A percentile compares a stretch with the other conserved stretches of the same genome.
These are phyloP conservation scores for Drosophila tropicalis DNA, from an alignment of 1,140 invertebrate genomes.

Conservation along the genomic window DNA sequence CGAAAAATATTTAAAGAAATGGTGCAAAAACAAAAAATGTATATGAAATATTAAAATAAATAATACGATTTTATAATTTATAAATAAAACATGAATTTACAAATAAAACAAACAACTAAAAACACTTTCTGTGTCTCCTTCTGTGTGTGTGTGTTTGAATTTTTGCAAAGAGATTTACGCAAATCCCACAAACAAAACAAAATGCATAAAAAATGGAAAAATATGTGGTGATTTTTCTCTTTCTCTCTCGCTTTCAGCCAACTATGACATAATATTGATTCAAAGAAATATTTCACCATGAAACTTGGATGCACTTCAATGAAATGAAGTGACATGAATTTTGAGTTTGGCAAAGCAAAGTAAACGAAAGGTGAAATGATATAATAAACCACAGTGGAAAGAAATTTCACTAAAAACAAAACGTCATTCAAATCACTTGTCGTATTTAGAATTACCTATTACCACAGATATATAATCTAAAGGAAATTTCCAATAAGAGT, in stretches of 20 bases:
- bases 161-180: constrained; percentile 13
- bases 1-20: constrained; percentile 42
- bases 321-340: not conserved
- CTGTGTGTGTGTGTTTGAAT: not conserved
- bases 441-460: too few species aligned
- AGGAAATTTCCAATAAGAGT: too few species aligned
- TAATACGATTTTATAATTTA: constrained; percentile 73
- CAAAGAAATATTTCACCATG: not conserved
- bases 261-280: constrained; percentile 9
- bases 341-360: not conserved
- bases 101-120: constrained; percentile 20
- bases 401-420: too few species aligned
- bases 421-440: too few species aligned
- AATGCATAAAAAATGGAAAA: not conserved
- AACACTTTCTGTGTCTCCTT: not conserved
- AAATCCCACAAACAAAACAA: not conserved
- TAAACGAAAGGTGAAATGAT: too few species aligned
- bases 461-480: too few species aligned
- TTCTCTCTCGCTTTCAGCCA: not conserved
- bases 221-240: not conserved
- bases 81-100: constrained; percentile 77
- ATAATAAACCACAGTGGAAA: too few species aligned
- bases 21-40: constrained; percentile 57
- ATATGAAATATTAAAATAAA: constrained; percentile 35
- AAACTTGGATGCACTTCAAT: constrained; percentile 4